A percentile compares a stretch with the other conserved stretches of the same genome.
These are phyloP conservation scores for Tetragonisca angustula DNA, from an alignment of 2,888 invertebrate species.

Conservation along the genomic window DNA sequence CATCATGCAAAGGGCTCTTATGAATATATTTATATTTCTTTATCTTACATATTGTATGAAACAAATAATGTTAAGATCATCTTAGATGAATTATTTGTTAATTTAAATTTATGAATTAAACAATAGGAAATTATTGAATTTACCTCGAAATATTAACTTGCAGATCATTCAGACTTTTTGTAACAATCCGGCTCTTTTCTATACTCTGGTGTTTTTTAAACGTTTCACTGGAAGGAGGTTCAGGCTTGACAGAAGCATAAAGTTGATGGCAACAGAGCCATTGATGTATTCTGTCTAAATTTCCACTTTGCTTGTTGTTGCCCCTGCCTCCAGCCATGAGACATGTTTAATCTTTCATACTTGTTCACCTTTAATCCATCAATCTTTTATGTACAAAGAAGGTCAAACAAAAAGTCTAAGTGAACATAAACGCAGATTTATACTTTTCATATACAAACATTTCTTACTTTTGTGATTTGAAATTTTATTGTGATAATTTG, in stretches of 20 bases:
- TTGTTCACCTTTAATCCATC: constrained; percentile 74
- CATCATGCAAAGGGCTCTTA: constrained; percentile 36
- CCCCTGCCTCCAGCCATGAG: constrained; percentile 82
- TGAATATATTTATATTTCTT: constrained; percentile 20
- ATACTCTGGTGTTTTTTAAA: constrained; percentile 74
- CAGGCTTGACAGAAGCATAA: constrained; percentile 66
- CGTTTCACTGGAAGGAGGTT: constrained; percentile 69
- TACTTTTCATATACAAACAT: neutral
- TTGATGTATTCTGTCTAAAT: constrained; percentile 77
- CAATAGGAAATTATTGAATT: constrained; percentile 22
- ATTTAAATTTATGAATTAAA: constrained; percentile 3
- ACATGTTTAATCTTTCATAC: constrained; percentile 81
- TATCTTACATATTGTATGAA: neutral
- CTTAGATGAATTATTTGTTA: neutral
- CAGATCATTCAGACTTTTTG: constrained; percentile 71
- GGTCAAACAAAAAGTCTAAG: neutral
- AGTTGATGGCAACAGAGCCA: constrained; percentile 72
- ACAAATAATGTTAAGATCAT: neutral
- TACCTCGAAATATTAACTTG: constrained; percentile 79
- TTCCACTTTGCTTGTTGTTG: constrained; percentile 78
- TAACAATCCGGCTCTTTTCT: constrained; percentile 71
- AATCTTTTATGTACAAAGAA: constrained; percentile 2
- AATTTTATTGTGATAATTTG: neutral
- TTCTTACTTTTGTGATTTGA: neutral
- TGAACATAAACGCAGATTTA: neutral